Base-by-base conservation (phyloP, 2,888 invertebrate genomes). In the Troides helena region DNA sequence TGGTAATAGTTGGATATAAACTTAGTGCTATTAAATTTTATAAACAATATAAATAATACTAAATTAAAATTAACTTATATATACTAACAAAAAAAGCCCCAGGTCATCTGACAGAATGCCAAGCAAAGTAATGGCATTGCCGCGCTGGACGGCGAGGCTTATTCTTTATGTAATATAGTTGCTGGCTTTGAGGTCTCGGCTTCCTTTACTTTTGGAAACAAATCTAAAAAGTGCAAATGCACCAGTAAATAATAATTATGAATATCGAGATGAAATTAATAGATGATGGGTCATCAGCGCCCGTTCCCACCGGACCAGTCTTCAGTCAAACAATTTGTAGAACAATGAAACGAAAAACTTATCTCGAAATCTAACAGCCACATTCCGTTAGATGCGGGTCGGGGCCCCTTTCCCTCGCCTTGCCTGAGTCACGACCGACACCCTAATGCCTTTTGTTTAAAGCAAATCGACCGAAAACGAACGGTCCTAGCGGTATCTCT, bases 341-440 rank as follows among this genome's bases (percentile, higher is more conserved):
- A 64, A 72, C 72, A 72, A 70, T 66, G 66, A 56, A 50, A 53
- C 62, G 60, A 18, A 61, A 69, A 61, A 17, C 46, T 69, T 68
- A 71, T 59, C 66, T 69, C 14, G 60, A 25, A 64, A 69, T 69
- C 57, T 69, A 72, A 71, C 71, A 70, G 71, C 70, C 64, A 60
- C 65, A 60, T 62, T 59, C 70, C 69, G 69, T 67, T 73, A 69
- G 46, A 72, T 74, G 73, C 72, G 74, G 74, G 73, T 63, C 65
- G 58, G 50, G 68, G 68, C 68, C 68, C 59, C 58, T 64, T 73
- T 71, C 71, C 70, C 70, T 60, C 59, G 39, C 59, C 59, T 64
- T 57, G 36, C n/a, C 6, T 57, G 56, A 68, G 68, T 68, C 23
- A 67, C 39, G 46, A 68, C 57, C 36, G 30, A 39, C 53, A 21